Base-by-base conservation (phyloP, 2,797 vertebrate species). In the Antrozous pallidus region DNA sequence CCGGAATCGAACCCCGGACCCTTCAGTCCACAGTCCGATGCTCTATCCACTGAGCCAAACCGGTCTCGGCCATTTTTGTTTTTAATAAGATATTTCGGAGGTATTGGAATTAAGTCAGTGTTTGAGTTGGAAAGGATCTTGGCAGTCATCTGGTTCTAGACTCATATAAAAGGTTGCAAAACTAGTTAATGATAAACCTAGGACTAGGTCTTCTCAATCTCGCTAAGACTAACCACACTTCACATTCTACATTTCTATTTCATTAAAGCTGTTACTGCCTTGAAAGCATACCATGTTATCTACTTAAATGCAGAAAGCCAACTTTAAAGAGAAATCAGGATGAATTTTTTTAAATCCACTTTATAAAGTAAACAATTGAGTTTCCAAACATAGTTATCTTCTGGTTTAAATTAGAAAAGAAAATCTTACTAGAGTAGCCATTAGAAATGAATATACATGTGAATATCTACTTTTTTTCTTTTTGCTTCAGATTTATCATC, bases 401-500 rank as follows among this genome's bases (percentile, higher is more conserved):
- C 28, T 88, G 63, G 24, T 73, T 70, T 88, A 90, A 89, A 90
- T 91, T 90, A 73, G 56, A 77, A 85, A 89, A 81, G 22, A 74
- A 67, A 85, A 80, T 88, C 5, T 8, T 78, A 75, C 38, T 33
- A 94, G 36, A 91, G 61, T 92, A 83, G 54, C 14, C 22, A 88
- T 58, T 94, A 81, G 47, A 93, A 94, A 58, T 84, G 83, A 94
- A 83, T 71, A 78, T 69, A 42, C 22, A 67, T 74, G 12, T 88
- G 70, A 93, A 81, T 82, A 82, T 11, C 47, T 94, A 54, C 51
- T 16, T 56, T 94, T 69, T 92, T 40, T 94, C 18, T 56, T 75
- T 95, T 85, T 63, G 92, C 91, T 97, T 56, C 98, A 99, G 99
- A 99, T 99, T 97, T 99, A 99, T 97, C 99, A 99, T 98, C 99